Base-by-base conservation (phyloP, 2,888 invertebrate species). In the Eremobia ochroleuca region DNA sequence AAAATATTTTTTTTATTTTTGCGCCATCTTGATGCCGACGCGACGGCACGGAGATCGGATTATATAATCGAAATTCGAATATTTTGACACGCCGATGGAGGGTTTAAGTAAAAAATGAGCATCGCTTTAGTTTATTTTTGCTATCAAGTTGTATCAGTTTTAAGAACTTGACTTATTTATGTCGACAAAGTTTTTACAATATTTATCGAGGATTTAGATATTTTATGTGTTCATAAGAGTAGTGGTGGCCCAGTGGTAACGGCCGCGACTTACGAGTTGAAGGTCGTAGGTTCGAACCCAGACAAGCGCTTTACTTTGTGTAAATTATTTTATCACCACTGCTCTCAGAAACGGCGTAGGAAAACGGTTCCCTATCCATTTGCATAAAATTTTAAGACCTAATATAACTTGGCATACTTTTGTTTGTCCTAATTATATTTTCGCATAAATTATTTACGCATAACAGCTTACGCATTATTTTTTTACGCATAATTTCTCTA, bases 1-100 rank as follows among this genome's bases (percentile, higher is more conserved):
- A 85, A 87, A 90, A 78, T 90, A 89, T 91, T 92, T 91, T 90
- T 90, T 91, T 90, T 89, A 89, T 85, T 82, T 81, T 62, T 69
- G 55, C 78, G 70, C 76, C 74, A 81, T 85, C 81, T 78, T 40
- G 21, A 18, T 31, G 13, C 9, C 58, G n/a, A 37, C 68, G 46
- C n/a, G 25, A n/a, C 0, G 31, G 58, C 31, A 46, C 2, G 59
- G 18, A 59, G 46, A 65, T 70, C 61, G 5, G 49, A 68, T 79
- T 77, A 58, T 77, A 58, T 64, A 34, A 77, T 77, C 58, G n/a
- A 65, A 59, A 78, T 72, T 68, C 61, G 66, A 81, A 68, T 74
- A 74, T 81, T 70, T 66, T 73, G 68, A 68, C 85, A 85, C 49
- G 18, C n/a, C 2, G 28, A 37, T 55, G 59, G 52, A 59, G 52